Percentiles rank a stretch among this genome's conserved stretches.
Conservation (phyloP, 2,888 invertebrate species). For the Hypercompe scribonia region DNA sequence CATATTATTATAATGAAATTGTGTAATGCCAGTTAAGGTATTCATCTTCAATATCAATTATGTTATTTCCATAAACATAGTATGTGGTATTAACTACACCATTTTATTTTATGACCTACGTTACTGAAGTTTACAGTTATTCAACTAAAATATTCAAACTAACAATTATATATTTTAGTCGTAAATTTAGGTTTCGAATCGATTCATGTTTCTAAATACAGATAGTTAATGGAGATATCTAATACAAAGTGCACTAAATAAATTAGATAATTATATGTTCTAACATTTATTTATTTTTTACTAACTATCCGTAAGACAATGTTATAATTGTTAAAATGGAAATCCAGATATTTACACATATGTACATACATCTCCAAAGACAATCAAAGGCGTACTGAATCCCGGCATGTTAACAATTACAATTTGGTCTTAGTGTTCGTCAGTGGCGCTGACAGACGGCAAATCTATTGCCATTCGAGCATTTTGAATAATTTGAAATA, state of each 20-base stretch:
- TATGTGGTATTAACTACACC: conserved; percentile 4
- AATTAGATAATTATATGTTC: not conserved
- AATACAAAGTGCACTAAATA: not conserved
- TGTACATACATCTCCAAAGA: no score
- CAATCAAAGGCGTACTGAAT: no score
- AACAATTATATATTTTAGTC: not conserved
- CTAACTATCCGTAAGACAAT: no score
- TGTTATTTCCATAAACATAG: not conserved
- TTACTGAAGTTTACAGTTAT: not conserved
- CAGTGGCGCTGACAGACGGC: no score
- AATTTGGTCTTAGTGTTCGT: no score
- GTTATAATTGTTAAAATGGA: no score
- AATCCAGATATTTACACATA: no score
- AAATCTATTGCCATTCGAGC: no score
- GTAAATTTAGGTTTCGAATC: not conserved
- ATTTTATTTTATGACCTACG: not conserved
- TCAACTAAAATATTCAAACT: conserved; percentile 2
- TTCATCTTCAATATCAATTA: not conserved
- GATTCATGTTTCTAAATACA: not conserved
- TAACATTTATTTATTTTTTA: not conserved
- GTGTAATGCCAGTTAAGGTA: not conserved
- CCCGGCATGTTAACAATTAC: no score
- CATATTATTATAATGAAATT: conserved; percentile 11
- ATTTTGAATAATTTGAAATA: no score
- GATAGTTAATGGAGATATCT: not conserved